Base-by-base conservation (phyloP, 1,140 invertebrate genomes). In the Microplitis mediator region DNA sequence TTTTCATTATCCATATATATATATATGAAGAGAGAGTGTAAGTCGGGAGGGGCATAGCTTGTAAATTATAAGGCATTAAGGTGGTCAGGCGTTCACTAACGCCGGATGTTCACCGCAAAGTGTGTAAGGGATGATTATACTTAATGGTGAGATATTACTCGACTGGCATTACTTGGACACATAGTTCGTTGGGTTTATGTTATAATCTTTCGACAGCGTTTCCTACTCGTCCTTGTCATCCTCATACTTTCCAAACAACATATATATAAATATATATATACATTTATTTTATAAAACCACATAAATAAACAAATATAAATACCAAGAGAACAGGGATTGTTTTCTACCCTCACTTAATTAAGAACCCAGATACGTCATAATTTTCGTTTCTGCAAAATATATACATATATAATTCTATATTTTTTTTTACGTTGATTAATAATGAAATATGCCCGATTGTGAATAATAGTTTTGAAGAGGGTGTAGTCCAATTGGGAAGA, bases 131-230 rank as follows among this genome's bases (percentile, higher is more conserved):
- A 86, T 87, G 86, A 87, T 87, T 87, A 87, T 86, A 82, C 84
- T 84, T 87, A 87, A 87, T 87, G 86, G 84, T 87, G 86, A 87
- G 84, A 87, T 87, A 87, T 87, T 85, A 86, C 85, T 83, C 80
- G 78, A 79, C 80, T 77, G 80, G 83, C 81, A 85, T 86, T 86
- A 86, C 84, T 86, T 85, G 84, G 80, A 86, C 84, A 86, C 81
- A 80, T 81, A 16, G 60, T 63, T 62, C 78, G 81, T 78, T 79
- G 81, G 78, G 39, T 45, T 45, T 45, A 45, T 86, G 86, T 86
- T 85, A 83, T 86, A 87, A 86, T 86, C 84, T 86, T 87, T 85
- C 84, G 85, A 86, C 84, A 85, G 81, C 82, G 83, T 86, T 86
- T 84, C 79, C 79, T 84, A 86, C 84, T 86, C 80, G 84, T 85